phyloP scores from a whole-genome alignment of 2,113 vertebrate species.

The Fukomys damarensis region DNA sequence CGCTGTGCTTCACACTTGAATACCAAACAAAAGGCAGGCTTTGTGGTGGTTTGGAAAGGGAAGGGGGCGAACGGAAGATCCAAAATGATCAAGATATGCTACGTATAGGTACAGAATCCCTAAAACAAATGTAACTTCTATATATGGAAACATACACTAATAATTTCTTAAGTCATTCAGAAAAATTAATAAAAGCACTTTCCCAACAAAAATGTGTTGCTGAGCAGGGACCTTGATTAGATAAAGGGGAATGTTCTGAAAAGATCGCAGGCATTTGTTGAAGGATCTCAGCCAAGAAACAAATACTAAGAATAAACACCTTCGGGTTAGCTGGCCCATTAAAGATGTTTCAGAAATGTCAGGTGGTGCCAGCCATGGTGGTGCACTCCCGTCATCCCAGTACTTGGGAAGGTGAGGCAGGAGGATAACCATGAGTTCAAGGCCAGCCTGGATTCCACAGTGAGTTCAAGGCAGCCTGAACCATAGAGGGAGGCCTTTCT shows the following conservation, averaged over 20 bases:
- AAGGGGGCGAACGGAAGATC: neutral
- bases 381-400: neutral
- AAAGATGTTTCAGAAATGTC: conserved; percentile 26
- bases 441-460: neutral
- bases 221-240: neutral
- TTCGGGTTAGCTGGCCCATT: neutral
- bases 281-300: neutral
- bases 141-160: neutral
- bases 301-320: neutral
- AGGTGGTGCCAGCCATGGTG: neutral
- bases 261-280: neutral
- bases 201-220: neutral
- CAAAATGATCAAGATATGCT: neutral
- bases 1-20: neutral
- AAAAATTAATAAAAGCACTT: neutral
- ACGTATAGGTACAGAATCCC: neutral
- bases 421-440: neutral
- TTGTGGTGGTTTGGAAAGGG: neutral
- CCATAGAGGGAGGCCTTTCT: neutral
- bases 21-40: neutral
- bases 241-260: neutral
- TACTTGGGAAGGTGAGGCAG: neutral
- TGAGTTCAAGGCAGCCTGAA: too few species aligned
- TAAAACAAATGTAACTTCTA: neutral
- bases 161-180: neutral